Evolutionary conservation across 2,888 invertebrate genomes (phyloP).

Genomic region (Gortyna flavago): DNA sequence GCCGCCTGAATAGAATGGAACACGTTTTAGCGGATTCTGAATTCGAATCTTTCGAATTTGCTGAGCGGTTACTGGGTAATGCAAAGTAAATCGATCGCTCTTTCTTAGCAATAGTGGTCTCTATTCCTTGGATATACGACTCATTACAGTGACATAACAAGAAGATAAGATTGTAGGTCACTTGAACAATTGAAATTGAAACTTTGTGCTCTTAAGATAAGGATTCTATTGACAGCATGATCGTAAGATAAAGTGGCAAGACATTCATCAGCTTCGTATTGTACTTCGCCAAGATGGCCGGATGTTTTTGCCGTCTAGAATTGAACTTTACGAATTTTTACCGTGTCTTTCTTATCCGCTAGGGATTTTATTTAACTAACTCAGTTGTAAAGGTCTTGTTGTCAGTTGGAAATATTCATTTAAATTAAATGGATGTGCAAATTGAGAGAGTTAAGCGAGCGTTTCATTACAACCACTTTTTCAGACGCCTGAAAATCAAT

Average conservation of each 20-base stretch:
- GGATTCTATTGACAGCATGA: slow-evolving; percentile 31
- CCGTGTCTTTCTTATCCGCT: slow-evolving; percentile 33
- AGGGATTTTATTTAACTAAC: slow-evolving; percentile 13
- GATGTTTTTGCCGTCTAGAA: slow-evolving; percentile 59
- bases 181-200: slow-evolving; percentile 43
- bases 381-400: slow-evolving; percentile 3
- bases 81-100: slow-evolving; percentile 35
- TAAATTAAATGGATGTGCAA: not conserved
- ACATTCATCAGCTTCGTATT: slow-evolving; percentile 53
- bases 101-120: slow-evolving; percentile 39
- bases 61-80: slow-evolving; percentile 62
- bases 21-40: slow-evolving; percentile 82
- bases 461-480: not conserved
- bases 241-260: slow-evolving; percentile 36
- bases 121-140: slow-evolving; percentile 40
- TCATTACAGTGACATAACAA: slow-evolving; percentile 14
- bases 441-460: no score
- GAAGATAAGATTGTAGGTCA: slow-evolving; percentile 29
- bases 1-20: slow-evolving; percentile 80
- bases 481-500: slow-evolving; percentile 1
- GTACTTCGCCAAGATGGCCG: slow-evolving; percentile 57
- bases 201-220: slow-evolving; percentile 45
- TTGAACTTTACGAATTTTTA: slow-evolving; percentile 54
- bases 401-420: not conserved
- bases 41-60: slow-evolving; percentile 74